A percentile compares a stretch with the other conserved stretches of the same genome.
Conservation (phyloP, 2,113 vertebrate genomes). For the Hippoglossus stenolepis region DNA sequence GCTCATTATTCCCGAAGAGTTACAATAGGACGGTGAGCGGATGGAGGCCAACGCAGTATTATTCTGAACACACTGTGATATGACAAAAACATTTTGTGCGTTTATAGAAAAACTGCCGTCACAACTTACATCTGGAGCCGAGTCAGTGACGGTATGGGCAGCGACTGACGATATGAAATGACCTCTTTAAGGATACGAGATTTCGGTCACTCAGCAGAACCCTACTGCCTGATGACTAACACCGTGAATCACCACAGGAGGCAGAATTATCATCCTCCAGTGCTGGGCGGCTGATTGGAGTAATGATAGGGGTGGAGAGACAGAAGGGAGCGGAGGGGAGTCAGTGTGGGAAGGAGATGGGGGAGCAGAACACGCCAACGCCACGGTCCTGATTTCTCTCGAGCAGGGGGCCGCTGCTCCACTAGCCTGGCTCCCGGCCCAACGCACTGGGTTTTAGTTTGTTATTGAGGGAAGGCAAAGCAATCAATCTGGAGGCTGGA, state of each 20-base stretch:
- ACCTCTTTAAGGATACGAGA: background rate
- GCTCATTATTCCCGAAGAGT: too few species aligned
- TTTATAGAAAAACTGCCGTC: too few species aligned
- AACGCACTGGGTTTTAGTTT: constrained; percentile 43
- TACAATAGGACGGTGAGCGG: too few species aligned
- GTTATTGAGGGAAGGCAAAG: constrained; percentile 62
- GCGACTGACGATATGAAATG: background rate
- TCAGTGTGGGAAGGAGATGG: background rate
- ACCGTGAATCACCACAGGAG: constrained; percentile 48
- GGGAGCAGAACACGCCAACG: background rate
- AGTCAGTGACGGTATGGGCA: background rate
- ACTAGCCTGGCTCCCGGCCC: constrained; percentile 45
- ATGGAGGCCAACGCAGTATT: too few species aligned
- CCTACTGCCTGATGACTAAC: constrained; percentile 54
- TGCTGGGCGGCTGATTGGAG: constrained; percentile 62
- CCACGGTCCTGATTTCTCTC: constrained; percentile 63
- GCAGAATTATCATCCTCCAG: constrained; percentile 28
- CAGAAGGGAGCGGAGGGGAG: constrained; percentile 25
- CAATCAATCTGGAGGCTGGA: constrained; percentile 60
- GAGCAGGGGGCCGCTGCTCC: constrained; percentile 50
- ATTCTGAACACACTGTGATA: too few species aligned
- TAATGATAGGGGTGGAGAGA: constrained; percentile 60
- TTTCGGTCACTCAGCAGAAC: background rate
- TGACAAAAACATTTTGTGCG: too few species aligned
- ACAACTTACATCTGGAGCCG: too few species aligned